Base-by-base conservation (phyloP, 2,888 invertebrate genomes). In the Lepidochitona cinerea region DNA sequence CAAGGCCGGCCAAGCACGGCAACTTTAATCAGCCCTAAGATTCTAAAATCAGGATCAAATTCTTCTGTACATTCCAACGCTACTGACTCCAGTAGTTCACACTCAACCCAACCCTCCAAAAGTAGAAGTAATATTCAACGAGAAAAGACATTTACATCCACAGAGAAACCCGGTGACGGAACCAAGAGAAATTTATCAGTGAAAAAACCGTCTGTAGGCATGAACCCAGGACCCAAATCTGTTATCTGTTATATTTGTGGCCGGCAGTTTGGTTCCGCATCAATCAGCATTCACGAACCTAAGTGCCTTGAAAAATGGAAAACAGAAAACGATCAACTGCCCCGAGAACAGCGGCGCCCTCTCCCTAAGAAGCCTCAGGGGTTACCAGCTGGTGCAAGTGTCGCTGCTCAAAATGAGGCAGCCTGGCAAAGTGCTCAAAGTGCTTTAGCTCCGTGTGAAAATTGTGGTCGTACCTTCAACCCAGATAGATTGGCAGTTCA, bases 391-490 rank as follows among this genome's bases (percentile, higher is more conserved):
- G 85, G 85, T 4, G 77, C 79, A 18, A 66, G 35, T 53, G 49
- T 71, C 54, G 70, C 26, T 18, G 72, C 66, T 26, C 65, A 59
- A 35, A 92, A 92, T 78, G 93, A 93, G 71, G 92, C 92, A 2
- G 92, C 92, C 9, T 94, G 93, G 93, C 91, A 93, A 74, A 92
- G 92, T 41, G 92, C 93, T 71, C 91, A 93, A 76, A 81, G 83
- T 0, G 23, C 35, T 32, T 29, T 71, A 32, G 52, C 93, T 26
- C 92, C 93, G 2, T 94, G 94, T 82, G 91, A 91, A 59, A 93
- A 93, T 82, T 95, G 95, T 87, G 93, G 93, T 12, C 91, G 95
- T 66, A 94, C 94, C 35, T 95, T 95, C 90, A 91, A 93, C 77
- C 94, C 94, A 0, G 94, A 94, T 81, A 91, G 94, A 49, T 88